Evolutionary conservation across 2,113 vertebrate genomes (phyloP).

Genomic region (Setophaga petechia): DNA sequence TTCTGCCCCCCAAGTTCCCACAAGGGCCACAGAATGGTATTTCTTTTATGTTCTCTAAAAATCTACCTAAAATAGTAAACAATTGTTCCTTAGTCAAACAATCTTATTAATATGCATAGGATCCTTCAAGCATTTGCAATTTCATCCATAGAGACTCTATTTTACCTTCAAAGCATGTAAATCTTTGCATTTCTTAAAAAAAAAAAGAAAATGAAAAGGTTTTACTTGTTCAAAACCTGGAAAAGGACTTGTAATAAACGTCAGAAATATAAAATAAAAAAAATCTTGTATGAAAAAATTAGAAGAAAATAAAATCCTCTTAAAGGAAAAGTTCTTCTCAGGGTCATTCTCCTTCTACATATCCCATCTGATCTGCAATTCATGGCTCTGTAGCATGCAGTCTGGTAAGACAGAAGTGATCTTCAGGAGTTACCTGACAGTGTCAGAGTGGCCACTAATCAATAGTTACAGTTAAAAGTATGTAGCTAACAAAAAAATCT

Average conservation of each 20-base stretch:
- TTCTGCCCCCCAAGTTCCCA: accelerated
- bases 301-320: neutral
- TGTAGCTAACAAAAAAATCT: accelerated
- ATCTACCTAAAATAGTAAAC: neutral
- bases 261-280: neutral
- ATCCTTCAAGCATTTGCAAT: neutral
- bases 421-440: neutral
- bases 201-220: accelerated
- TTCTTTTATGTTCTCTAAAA: neutral
- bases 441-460: neutral
- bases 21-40: neutral
- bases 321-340: neutral
- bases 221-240: neutral
- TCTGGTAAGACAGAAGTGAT: neutral
- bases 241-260: neutral
- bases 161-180: slow-evolving; percentile 5
- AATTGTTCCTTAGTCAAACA: neutral
- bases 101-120: neutral
- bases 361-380: neutral
- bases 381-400: neutral
- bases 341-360: neutral
- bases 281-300: neutral
- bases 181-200: neutral
- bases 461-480: neutral
- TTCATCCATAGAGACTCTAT: neutral